Conservation (phyloP, 2,113 vertebrate genomes). For the Albula glossodonta region DNA sequence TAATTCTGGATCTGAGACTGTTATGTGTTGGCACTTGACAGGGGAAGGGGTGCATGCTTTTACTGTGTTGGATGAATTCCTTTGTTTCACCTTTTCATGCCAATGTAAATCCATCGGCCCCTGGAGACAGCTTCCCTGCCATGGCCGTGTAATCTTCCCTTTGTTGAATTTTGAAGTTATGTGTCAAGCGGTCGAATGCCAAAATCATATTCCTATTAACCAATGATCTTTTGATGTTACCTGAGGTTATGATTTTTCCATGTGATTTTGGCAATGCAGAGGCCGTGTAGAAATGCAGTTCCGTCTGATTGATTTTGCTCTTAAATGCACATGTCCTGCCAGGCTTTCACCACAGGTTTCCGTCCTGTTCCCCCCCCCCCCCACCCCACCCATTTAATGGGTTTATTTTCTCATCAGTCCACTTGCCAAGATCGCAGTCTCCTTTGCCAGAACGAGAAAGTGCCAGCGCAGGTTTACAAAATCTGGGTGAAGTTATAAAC, state of each 20-base stretch:
- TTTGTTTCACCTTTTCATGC: constrained; percentile 32
- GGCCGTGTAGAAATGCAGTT: background rate
- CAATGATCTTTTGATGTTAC: background rate
- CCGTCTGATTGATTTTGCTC: constrained; percentile 26
- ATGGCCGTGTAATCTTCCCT: background rate
- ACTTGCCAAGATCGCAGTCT: constrained; percentile 14
- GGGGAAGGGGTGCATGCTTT: constrained; percentile 8
- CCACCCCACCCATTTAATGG: constrained; percentile 25
- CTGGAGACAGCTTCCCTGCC: background rate
- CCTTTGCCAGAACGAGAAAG: constrained; percentile 31
- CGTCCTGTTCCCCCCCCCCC: constrained; percentile 13
- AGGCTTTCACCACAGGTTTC: constrained; percentile 18
- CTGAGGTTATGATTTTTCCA: background rate
- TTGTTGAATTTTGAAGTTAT: background rate
- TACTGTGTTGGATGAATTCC: constrained; percentile 4
- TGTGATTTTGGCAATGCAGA: background rate
- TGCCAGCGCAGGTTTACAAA: constrained; percentile 26
- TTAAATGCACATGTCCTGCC: constrained; percentile 22
- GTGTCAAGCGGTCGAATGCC: background rate
- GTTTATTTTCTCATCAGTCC: constrained; percentile 18
- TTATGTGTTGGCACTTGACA: constrained; percentile 26
- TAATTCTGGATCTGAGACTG: constrained; percentile 40
- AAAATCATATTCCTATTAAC: background rate
- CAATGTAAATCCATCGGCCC: background rate
- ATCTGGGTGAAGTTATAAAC: constrained; percentile 25